Percentiles rank a stretch among this genome's conserved stretches.
phyloP scores from a whole-genome alignment of 2,888 invertebrate genomes.

The Cantharis rustica region DNA sequence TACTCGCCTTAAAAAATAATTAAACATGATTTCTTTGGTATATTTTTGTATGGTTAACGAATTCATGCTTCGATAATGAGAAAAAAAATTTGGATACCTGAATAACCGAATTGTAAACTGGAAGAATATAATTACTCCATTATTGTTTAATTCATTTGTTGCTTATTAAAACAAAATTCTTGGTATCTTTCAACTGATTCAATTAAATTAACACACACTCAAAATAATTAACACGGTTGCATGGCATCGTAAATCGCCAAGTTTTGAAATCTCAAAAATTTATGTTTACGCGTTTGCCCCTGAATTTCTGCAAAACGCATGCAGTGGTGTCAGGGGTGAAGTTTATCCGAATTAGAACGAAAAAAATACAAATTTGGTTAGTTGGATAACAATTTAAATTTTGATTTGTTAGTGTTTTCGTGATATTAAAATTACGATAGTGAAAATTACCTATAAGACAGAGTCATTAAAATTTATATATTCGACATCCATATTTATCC shows the following conservation, averaged over 20 bases:
- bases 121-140: conserved; percentile 22
- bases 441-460: background rate
- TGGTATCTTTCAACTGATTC: background rate
- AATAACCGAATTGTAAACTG: conserved; percentile 15
- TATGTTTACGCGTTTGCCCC: background rate
- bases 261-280: background rate
- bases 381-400: background rate
- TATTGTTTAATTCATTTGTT: conserved; percentile 5
- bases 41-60: conserved; percentile 27
- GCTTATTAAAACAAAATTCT: background rate
- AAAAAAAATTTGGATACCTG: conserved; percentile 17
- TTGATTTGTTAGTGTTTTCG: background rate
- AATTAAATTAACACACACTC: conserved; percentile 7
- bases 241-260: background rate
- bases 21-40: conserved; percentile 29
- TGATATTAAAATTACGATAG: background rate
- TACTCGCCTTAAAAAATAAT: conserved; percentile 26
- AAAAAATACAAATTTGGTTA: background rate
- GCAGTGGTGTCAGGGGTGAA: background rate
- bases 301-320: conserved; percentile 10
- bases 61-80: conserved; percentile 26
- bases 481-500: background rate
- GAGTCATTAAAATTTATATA: background rate
- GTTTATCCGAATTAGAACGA: background rate
- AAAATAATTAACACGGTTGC: conserved; percentile 1